Base-by-base conservation (phyloP, 30 jellyfish, hydroid and myxozoan species). In the Pelagia noctiluca region DNA sequence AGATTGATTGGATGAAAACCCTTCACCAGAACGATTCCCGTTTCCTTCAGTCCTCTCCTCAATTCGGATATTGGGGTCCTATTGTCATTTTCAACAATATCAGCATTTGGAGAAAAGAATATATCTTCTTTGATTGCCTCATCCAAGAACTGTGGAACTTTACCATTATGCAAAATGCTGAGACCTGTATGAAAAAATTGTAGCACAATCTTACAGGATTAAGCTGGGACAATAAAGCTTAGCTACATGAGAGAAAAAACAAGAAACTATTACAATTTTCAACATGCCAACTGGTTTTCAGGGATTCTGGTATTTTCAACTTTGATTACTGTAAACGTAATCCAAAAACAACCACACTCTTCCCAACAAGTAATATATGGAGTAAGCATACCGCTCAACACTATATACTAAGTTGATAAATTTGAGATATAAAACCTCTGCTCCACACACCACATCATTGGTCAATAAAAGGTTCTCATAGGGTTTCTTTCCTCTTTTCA, bases 161-260 rank as follows among this genome's bases (percentile, higher is more conserved):
- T 42, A 18, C 90, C 90, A 63, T 79, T 79, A 36, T 79, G 90
- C 50, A 79, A 63, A 62, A 57, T 60, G 31, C 81, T 79, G 61
- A 76, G 49, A 30, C 88, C 88, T 76, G 70, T 31, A 76, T 64
- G 57, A 42, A 42, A 42, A 42, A 8, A 42, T 42, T 42, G 16
- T 16, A 42, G 57, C 16, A 42, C 57, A 5, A 42, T 42, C 16
- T 5, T 42, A 42, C 57, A 42, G 57, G 8, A 42, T 8, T 16
- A 42, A 42, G 57, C 16, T 42, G 57, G 57, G 16, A 42, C 12
- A 42, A 42, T 42, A 42, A 42, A 42, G 57, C 57, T 42, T 42
- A 42, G 57, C 57, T 42, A 16, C 57, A 42, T 42, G 57, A 42
- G 57, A 42, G 57, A 42, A 42, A 42, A 16, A 42, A 8, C n/a